Base-by-base conservation (phyloP, 2,113 vertebrate genomes). In the Donacobius atricapilla region DNA sequence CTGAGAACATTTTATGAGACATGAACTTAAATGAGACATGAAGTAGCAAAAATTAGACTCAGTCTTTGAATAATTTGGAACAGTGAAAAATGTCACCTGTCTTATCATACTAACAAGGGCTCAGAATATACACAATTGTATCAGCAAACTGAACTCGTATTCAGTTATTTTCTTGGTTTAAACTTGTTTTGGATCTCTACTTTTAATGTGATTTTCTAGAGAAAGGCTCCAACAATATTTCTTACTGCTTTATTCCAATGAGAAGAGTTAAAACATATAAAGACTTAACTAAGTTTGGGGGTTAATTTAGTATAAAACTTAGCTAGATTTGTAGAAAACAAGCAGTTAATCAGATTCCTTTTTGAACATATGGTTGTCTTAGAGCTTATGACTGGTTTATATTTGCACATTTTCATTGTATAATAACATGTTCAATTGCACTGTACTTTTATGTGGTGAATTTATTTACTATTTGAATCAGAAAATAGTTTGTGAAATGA, bases 1-100 rank as follows among this genome's bases (percentile, higher is more conserved):
- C 66, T 85, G 91, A 93, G 87, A 79, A 87, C 61, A 58, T 89
- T 69, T 91, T 78, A 81, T 92, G 80, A 94, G 80, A 91, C 30
- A 25, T 61, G 71, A 91, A 86, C 71, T 78, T 93, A 86, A 87
- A 81, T 92, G 83, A 95, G 80, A 93, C 47, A 25, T n/a, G 68
- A 92, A 86, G 33, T 27, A 88, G 35, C 64, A 90, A 94, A 95
- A 83, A 80, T 53, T 42, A 54, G 37, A 66, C 76, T 86, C 45
- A 45, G 54, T 80, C 76, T 73, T 90, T 73, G 54, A 66, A 19
- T 89, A 47, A 73, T 47, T 90, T 81, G 80, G 78, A 77, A n/a
- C 14, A 37, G 37, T 63, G 72, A 69, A 92, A 88, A 89, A 66
- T 48, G 10, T 72, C 71, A 75, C 17, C 57, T 54, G 48, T 66